These are phyloP conservation scores for Tetranychus truncatus DNA, from an alignment of 2,888 invertebrate genomes.

Conservation along the genomic window DNA sequence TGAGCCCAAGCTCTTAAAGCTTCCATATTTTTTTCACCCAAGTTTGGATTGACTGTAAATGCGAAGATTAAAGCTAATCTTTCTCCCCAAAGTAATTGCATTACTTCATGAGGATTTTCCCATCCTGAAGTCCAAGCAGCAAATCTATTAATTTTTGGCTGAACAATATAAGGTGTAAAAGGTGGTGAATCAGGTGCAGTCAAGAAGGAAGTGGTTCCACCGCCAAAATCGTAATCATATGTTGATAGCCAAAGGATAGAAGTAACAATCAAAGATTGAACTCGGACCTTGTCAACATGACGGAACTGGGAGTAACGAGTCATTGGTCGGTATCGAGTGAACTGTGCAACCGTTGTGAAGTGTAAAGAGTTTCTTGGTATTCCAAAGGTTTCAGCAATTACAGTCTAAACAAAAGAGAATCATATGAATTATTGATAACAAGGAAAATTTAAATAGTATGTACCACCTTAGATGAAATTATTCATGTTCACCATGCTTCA, in stretches of 20 bases:
- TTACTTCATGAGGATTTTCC: constrained; percentile 14
- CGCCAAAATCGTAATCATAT: constrained; percentile 11
- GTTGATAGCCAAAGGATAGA: constrained; percentile 12
- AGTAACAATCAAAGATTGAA: constrained; percentile 8
- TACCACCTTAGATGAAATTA: not conserved
- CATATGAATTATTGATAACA: not conserved
- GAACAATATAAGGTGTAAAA: constrained; percentile 6
- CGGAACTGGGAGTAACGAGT: constrained; percentile 8
- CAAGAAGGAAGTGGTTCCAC: constrained; percentile 9
- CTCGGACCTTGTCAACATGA: constrained; percentile 13
- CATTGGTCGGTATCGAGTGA: constrained; percentile 11
- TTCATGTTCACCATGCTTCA: no score
- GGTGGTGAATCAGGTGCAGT: constrained; percentile 9
- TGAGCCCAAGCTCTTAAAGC: constrained; percentile 9
- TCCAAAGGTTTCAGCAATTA: constrained; percentile 6
- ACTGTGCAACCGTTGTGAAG: constrained; percentile 10
- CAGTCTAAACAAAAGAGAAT: not conserved
- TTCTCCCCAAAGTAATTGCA: constrained; percentile 10
- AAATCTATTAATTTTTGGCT: constrained; percentile 12
- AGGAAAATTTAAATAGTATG: not conserved
- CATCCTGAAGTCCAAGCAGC: constrained; percentile 14
- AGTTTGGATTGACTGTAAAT: constrained; percentile 4
- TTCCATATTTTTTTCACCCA: constrained; percentile 10
- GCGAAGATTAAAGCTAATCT: constrained; percentile 13
- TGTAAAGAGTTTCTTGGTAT: not conserved